These are phyloP conservation scores for Drosophila dives DNA, from an alignment of 2,888 invertebrate species.

Conservation along the genomic window DNA sequence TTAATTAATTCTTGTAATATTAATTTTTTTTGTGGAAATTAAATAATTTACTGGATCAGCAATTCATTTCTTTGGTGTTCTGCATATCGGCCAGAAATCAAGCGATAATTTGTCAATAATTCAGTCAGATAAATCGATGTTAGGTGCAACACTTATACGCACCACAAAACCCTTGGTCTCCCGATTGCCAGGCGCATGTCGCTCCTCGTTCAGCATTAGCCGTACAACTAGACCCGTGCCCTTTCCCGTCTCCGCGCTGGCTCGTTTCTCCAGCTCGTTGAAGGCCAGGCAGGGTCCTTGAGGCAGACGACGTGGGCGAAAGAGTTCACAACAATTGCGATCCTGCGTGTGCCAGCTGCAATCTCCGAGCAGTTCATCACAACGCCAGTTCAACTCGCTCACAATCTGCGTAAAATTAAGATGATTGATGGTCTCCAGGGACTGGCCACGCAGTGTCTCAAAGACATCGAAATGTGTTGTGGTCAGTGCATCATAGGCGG, in stretches of 20 bases:
- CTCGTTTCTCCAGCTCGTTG: constrained; percentile 75
- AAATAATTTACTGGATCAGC: too few species aligned
- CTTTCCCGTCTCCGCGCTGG: constrained; percentile 49
- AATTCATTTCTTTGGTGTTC: not conserved
- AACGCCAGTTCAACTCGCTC: constrained; percentile 81
- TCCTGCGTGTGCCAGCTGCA: constrained; percentile 84
- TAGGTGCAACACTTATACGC: constrained; percentile 8
- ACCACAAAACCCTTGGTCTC: constrained; percentile 66
- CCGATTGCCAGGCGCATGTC: constrained; percentile 62
- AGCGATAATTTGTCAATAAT: not conserved
- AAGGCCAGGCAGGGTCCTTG: constrained; percentile 85
- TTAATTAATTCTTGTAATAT: not conserved
- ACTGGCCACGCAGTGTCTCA: constrained; percentile 15
- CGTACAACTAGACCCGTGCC: constrained; percentile 64
- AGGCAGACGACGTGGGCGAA: constrained; percentile 84
- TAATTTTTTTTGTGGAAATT: too few species aligned
- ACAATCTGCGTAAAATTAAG: constrained; percentile 80
- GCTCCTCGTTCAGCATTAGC: constrained; percentile 56
- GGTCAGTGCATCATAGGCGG: constrained; percentile 72
- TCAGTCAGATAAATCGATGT: not conserved
- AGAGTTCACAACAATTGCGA: constrained; percentile 85
- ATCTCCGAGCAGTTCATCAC: constrained; percentile 82
- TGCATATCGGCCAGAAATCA: not conserved
- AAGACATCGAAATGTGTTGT: constrained; percentile 72
- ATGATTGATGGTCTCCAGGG: constrained; percentile 66